A percentile compares a stretch with the other conserved stretches of the same genome.
phyloP scores from a whole-genome alignment of 2,113 vertebrate species.

The Lophotis ruficrista region DNA sequence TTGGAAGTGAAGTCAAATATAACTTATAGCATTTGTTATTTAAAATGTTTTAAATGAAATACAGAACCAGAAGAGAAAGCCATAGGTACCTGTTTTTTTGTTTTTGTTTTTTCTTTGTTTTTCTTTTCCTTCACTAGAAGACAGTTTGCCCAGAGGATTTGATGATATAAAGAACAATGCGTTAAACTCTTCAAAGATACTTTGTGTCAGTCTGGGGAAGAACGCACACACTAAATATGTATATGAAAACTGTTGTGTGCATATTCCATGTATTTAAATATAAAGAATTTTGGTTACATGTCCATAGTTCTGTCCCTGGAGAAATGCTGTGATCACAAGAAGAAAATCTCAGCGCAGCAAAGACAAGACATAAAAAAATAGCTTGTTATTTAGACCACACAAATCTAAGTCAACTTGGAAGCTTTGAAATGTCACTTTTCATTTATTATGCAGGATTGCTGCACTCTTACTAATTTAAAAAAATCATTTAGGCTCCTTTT shows the following conservation, averaged over 20 bases:
- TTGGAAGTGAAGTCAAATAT: background rate
- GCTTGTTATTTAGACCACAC: background rate
- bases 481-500: background rate
- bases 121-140: background rate
- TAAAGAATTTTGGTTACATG: background rate
- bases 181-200: background rate
- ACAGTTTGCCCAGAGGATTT: background rate
- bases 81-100: background rate
- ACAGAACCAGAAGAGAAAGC: background rate
- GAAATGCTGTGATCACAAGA: background rate
- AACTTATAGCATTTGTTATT: conserved; percentile 21
- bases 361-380: background rate
- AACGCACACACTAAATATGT: background rate
- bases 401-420: background rate
- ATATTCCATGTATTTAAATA: background rate
- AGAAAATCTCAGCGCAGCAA: background rate
- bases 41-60: background rate
- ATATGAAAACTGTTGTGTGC: background rate
- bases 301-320: background rate
- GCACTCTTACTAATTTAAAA: background rate
- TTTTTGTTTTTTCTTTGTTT: background rate
- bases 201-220: background rate
- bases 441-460: background rate
- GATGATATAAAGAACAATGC: background rate
- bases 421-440: background rate